Conservation (phyloP, 2,797 vertebrate species). For the Sphaeramia orbicularis region DNA sequence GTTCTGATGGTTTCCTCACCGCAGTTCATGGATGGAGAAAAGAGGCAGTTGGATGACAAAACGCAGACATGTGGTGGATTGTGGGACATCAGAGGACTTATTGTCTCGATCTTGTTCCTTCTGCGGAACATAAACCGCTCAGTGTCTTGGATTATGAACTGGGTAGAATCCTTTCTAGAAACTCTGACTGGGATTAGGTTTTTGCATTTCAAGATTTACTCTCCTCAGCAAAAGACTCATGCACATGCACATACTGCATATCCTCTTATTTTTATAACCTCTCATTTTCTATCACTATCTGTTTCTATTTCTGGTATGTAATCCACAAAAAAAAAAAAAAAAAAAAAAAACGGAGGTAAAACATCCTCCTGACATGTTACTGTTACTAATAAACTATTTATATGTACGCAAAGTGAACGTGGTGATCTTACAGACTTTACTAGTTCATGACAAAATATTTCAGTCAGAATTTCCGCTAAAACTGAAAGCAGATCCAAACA, state of each 20-base stretch:
- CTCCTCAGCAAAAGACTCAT: conserved; percentile 41
- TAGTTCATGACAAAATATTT: too few relatives aligned
- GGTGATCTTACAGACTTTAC: conserved; percentile 8
- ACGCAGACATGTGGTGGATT: conserved; percentile 19
- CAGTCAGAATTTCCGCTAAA: conserved; percentile 14
- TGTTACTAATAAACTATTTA: conserved; percentile 81
- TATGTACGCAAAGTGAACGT: conserved; percentile 48
- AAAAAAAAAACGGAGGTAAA: conserved; percentile 30
- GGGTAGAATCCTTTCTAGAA: conserved; percentile 51
- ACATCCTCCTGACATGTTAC: conserved; percentile 53
- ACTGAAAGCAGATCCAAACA: conserved; percentile 13
- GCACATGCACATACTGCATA: conserved; percentile 47
- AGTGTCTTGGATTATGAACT: conserved; percentile 56
- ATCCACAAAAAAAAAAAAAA: too few relatives aligned
- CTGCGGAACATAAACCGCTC: conserved; percentile 45
- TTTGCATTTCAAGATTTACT: conserved; percentile 68
- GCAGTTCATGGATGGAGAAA: conserved; percentile 12
- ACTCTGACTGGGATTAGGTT: conserved; percentile 61
- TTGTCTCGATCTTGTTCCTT: conserved; percentile 16
- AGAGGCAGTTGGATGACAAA: background rate
- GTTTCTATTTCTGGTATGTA: conserved; percentile 70
- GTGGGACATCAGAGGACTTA: conserved; percentile 38
- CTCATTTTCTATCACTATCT: conserved; percentile 64
- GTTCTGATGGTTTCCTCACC: background rate
- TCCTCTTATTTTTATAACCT: conserved; percentile 71